phyloP scores from a whole-genome alignment of 2,888 invertebrate genomes.

The Amiota mariae region DNA sequence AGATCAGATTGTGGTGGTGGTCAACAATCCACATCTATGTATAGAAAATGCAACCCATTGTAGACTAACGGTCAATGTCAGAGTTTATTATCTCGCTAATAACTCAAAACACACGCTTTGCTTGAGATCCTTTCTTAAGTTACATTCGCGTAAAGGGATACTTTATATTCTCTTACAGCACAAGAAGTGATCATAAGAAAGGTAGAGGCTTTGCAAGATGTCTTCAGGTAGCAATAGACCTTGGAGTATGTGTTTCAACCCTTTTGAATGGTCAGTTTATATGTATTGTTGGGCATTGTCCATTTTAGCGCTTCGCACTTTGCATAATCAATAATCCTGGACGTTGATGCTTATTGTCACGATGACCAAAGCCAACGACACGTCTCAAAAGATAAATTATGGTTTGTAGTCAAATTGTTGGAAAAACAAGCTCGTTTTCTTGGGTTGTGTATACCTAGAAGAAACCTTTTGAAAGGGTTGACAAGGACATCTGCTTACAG shows the following conservation, averaged over 20 bases:
- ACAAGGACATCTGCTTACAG: conserved; percentile 17
- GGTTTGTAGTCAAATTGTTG: conserved; percentile 72
- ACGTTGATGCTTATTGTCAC: conserved; percentile 65
- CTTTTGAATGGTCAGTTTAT: conserved; percentile 44
- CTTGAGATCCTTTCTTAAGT: conserved; percentile 59
- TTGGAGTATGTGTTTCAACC: conserved; percentile 57
- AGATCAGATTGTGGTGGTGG: no score
- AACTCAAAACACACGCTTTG: conserved; percentile 70
- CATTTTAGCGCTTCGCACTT: conserved; percentile 58
- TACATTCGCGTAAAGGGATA: conserved; percentile 59
- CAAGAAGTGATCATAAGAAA: conserved; percentile 44
- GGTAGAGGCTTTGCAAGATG: conserved; percentile 32
- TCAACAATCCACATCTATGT: no score
- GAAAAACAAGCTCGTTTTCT: conserved; percentile 58
- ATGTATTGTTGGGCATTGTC: conserved; percentile 50
- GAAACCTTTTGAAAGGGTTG: conserved; percentile 9
- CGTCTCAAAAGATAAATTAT: conserved; percentile 71
- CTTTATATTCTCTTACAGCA: conserved; percentile 44
- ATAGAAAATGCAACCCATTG: no score
- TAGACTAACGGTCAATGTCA: conserved; percentile 60
- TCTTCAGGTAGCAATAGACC: conserved; percentile 57
- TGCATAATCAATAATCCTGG: conserved; percentile 73
- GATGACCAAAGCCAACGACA: conserved; percentile 65
- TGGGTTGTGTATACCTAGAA: conserved; percentile 48
- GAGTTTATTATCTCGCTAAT: conserved; percentile 70